phyloP scores from a whole-genome alignment of 1,140 invertebrate species.

The Drosophila nigrodunni region DNA sequence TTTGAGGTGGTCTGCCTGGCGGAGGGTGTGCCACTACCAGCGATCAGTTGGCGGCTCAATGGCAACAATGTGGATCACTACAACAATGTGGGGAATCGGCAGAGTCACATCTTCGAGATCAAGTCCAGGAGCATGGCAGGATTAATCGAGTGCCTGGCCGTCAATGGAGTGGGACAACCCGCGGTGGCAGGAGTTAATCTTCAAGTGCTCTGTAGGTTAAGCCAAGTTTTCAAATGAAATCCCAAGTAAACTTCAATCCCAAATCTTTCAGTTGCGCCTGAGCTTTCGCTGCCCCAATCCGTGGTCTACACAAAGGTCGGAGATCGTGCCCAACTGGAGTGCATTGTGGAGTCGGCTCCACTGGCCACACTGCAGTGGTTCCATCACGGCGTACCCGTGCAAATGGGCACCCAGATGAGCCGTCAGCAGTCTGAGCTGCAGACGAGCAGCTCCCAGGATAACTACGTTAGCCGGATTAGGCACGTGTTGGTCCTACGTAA shows the following conservation, averaged over 20 bases:
- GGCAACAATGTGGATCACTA: slow-evolving; percentile 84
- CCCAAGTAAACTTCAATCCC: background rate
- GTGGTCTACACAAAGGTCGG: slow-evolving; percentile 91
- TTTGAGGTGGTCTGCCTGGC: slow-evolving; percentile 89
- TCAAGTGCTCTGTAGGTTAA: slow-evolving; percentile 86
- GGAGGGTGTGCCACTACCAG: slow-evolving; percentile 88
- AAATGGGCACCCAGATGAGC: slow-evolving; percentile 86
- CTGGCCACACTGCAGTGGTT: slow-evolving; percentile 88
- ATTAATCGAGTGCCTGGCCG: slow-evolving; percentile 89
- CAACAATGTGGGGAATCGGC: slow-evolving; percentile 87
- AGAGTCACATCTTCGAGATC: slow-evolving; percentile 88
- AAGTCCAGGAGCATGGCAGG: slow-evolving; percentile 88
- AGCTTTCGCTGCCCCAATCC: slow-evolving; percentile 86
- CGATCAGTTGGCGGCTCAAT: slow-evolving; percentile 89
- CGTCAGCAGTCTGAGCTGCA: slow-evolving; percentile 81
- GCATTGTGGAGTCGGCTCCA: slow-evolving; percentile 89
- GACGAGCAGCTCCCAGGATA: slow-evolving; percentile 48
- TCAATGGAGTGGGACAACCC: slow-evolving; percentile 90
- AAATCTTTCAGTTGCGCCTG: slow-evolving; percentile 88
- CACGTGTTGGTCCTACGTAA: slow-evolving; percentile 89
- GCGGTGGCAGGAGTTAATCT: slow-evolving; percentile 87
- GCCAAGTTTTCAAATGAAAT: background rate
- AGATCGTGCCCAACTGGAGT: slow-evolving; percentile 88
- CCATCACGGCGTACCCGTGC: slow-evolving; percentile 86
- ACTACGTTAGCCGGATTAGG: slow-evolving; percentile 77